Conservation (phyloP, 2,113 vertebrate genomes). For the Lepus americanus region DNA sequence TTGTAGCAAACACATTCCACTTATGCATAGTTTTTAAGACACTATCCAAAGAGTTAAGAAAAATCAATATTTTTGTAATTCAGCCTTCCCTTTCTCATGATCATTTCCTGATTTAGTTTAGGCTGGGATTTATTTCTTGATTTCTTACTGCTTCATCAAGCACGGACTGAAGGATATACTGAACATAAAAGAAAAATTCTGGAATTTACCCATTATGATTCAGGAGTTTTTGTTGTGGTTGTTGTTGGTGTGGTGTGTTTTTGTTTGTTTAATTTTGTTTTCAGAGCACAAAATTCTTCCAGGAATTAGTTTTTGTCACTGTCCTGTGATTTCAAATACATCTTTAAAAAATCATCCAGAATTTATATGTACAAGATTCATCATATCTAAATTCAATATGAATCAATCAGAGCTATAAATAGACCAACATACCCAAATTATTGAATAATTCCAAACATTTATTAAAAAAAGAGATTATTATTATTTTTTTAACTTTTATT, state of each 20-base stretch:
- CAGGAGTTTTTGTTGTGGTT: too few species aligned
- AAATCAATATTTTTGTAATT: neutral
- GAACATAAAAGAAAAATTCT: neutral
- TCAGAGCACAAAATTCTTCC: neutral
- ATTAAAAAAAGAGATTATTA: too few species aligned
- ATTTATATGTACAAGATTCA: neutral
- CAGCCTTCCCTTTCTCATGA: fast-evolving
- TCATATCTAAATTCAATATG: neutral
- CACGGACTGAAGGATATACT: neutral
- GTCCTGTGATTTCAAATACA: neutral
- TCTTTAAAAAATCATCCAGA: neutral
- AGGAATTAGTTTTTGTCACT: neutral
- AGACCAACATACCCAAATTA: neutral
- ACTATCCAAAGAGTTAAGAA: neutral
- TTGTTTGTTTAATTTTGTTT: neutral
- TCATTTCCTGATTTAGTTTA: neutral
- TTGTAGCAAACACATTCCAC: neutral
- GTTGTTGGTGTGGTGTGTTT: too few species aligned
- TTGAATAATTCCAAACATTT: neutral
- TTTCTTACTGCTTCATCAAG: neutral
- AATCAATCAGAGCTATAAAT: neutral
- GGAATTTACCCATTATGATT: neutral
- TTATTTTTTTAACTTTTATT: too few species aligned
- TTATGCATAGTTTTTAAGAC: neutral
- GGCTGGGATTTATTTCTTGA: neutral